Conservation (phyloP, 2,888 invertebrate species). For the Beris chalybata region DNA sequence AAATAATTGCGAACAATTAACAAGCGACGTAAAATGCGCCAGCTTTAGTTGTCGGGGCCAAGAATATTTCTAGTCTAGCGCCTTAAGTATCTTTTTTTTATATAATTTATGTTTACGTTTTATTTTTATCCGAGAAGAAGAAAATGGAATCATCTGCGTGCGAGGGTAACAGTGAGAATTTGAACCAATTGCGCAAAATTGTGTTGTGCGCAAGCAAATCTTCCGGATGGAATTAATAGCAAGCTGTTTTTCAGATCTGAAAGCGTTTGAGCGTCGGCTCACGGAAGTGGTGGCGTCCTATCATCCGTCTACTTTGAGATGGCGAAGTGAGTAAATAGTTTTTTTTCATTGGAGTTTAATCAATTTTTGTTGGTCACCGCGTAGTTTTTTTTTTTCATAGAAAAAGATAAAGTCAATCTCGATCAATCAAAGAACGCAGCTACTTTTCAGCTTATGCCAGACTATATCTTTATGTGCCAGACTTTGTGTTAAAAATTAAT, state of each 20-base stretch:
- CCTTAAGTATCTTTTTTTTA: slow-evolving; percentile 10
- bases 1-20: not conserved
- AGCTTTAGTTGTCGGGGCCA: not conserved
- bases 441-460: no score
- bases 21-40: not conserved
- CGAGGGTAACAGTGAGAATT: slow-evolving; percentile 67
- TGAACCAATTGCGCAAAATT: slow-evolving; percentile 27
- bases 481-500: no score
- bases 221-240: not conserved
- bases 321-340: slow-evolving; percentile 85
- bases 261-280: slow-evolving; percentile 94
- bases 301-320: slow-evolving; percentile 90
- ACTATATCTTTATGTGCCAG: no score
- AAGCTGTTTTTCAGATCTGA: slow-evolving; percentile 73
- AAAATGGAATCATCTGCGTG: slow-evolving; percentile 83
- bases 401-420: no score
- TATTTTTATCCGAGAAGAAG: slow-evolving; percentile 49
- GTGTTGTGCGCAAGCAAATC: not conserved
- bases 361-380: no score
- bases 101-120: slow-evolving; percentile 45
- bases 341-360: no score
- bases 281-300: slow-evolving; percentile 97
- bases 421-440: no score
- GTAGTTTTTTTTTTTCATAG: no score
- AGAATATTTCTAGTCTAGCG: slow-evolving; percentile 4